A percentile compares a stretch with the other conserved stretches of the same genome.
Evolutionary conservation across 1,140 invertebrate species (phyloP).

Genomic region (Lepidurus apus): DNA sequence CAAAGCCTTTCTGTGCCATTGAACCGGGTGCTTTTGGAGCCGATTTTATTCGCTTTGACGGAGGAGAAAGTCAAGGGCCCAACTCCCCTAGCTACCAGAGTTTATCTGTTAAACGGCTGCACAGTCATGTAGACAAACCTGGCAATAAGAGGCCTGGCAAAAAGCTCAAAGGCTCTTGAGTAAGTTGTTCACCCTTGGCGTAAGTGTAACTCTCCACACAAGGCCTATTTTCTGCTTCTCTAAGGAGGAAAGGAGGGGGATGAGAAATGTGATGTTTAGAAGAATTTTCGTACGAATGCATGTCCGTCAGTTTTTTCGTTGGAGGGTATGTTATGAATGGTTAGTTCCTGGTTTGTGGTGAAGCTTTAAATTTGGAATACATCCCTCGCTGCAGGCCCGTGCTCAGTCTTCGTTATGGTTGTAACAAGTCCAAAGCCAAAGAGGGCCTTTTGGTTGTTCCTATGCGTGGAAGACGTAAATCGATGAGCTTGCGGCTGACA

Average conservation of each 20-base stretch:
- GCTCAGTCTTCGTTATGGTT: neutral
- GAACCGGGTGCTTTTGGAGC: conserved; percentile 1
- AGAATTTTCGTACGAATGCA: no score
- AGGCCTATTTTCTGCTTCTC: no score
- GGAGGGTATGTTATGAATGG: no score
- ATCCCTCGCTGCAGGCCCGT: neutral
- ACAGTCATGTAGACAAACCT: neutral
- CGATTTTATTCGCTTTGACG: conserved; percentile 3
- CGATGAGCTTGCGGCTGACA: neutral
- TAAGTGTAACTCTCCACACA: neutral
- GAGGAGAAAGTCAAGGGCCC: neutral
- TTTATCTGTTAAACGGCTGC: conserved; percentile 1
- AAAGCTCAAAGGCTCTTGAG: neutral
- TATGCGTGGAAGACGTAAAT: neutral
- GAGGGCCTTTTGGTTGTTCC: neutral
- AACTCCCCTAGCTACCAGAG: neutral
- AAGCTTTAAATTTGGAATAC: neutral
- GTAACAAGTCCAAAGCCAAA: neutral
- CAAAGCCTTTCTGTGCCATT: neutral
- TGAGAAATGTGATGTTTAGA: no score
- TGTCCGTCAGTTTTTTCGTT: no score
- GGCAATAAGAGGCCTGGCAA: neutral
- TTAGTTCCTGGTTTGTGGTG: no score
- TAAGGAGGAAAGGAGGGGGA: no score
- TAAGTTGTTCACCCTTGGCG: neutral